Evolutionary conservation across 2,113 vertebrate genomes (phyloP).

Genomic region (Elgaria multicarinata): DNA sequence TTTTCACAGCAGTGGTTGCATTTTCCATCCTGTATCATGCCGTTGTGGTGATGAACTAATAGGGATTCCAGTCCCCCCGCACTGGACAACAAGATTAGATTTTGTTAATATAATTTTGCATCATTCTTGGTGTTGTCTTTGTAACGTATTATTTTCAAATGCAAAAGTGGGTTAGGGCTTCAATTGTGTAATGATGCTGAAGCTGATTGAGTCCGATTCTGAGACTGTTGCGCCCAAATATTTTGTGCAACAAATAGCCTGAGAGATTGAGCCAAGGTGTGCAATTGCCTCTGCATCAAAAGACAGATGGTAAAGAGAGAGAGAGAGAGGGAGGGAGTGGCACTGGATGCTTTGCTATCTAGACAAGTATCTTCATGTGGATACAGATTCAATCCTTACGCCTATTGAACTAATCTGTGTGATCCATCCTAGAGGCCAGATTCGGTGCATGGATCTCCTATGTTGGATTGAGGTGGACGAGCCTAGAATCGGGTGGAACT

Average conservation of each 20-base stretch:
- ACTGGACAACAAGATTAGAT: neutral
- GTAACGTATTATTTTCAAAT: constrained; percentile 8
- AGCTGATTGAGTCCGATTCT: neutral
- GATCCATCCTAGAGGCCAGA: neutral
- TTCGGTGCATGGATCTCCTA: neutral
- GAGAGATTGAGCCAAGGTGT: neutral
- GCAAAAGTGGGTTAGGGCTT: neutral
- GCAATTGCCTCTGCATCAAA: neutral
- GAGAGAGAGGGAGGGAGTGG: neutral
- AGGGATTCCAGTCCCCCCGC: accelerated
- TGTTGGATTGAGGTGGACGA: neutral
- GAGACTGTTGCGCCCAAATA: neutral
- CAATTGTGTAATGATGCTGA: neutral
- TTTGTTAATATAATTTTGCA: neutral
- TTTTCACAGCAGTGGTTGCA: constrained; percentile 38
- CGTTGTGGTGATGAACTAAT: neutral
- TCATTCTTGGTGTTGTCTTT: neutral
- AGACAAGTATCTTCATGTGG: no score
- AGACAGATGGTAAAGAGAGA: neutral
- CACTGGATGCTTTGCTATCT: no score
- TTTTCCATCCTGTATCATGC: constrained; percentile 46
- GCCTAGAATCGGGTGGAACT: neutral
- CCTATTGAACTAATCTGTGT: neutral
- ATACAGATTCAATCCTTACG: neutral
- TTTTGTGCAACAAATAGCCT: neutral